These are phyloP conservation scores for Pollicipes pollicipes DNA, from an alignment of 1,140 invertebrate species.

Conservation along the genomic window DNA sequence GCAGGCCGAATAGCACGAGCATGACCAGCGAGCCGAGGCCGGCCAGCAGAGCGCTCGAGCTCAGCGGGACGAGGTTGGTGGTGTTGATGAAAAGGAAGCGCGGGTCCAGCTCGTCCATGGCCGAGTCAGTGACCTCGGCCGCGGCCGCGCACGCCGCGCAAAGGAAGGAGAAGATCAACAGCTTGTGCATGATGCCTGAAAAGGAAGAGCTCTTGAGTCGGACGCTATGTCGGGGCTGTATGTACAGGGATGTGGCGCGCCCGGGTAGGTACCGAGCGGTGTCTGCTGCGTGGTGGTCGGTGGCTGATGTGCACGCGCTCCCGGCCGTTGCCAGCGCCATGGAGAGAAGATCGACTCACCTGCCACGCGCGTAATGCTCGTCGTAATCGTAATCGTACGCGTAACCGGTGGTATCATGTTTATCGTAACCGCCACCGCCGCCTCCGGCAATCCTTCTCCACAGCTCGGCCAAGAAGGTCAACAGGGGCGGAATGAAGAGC, in stretches of 20 bases:
- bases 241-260: neutral
- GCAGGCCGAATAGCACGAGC: neutral
- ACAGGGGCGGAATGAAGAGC: too few species aligned
- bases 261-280: too few species aligned
- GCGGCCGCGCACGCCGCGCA: neutral
- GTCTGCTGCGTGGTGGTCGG: neutral
- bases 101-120: neutral
- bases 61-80: neutral
- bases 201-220: neutral
- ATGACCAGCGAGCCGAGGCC: neutral
- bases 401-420: too few species aligned
- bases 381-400: too few species aligned
- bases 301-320: too few species aligned
- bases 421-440: too few species aligned
- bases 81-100: neutral
- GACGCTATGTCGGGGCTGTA: neutral
- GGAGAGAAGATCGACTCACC: too few species aligned
- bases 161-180: neutral
- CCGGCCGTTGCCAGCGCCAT: too few species aligned
- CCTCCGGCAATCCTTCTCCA: too few species aligned
- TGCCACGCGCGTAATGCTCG: too few species aligned
- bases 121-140: neutral
- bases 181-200: neutral
- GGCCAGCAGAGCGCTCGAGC: neutral
- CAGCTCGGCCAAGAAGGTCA: too few species aligned